Conservation (phyloP, 1,140 invertebrate species). For the Philopotamus ludificatus region DNA sequence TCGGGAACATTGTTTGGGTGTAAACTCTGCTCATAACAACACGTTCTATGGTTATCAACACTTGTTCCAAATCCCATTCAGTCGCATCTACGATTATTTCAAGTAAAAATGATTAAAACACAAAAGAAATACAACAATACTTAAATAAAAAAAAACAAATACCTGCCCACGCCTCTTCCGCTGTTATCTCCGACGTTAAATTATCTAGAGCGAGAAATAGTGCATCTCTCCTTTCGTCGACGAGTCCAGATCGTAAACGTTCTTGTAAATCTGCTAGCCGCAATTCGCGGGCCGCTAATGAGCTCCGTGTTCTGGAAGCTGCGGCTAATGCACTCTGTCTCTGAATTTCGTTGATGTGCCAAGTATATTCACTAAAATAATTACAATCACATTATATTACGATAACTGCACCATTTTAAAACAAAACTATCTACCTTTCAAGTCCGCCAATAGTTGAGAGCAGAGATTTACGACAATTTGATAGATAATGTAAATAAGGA, state of each 20-base stretch:
- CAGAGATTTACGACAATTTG: conserved; percentile 68
- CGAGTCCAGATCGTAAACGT: conserved; percentile 46
- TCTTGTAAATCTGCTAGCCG: conserved; percentile 44
- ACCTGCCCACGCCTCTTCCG: conserved; percentile 54
- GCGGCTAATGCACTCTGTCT: conserved; percentile 39
- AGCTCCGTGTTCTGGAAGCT: conserved; percentile 47
- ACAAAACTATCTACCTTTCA: conserved; percentile 56
- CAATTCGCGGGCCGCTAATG: conserved; percentile 49
- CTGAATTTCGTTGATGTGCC: conserved; percentile 31
- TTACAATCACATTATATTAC: not conserved
- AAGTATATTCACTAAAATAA: conserved; percentile 27
- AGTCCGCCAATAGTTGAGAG: conserved; percentile 65
- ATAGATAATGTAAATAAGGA: conserved; percentile 73
- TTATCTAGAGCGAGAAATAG: conserved; percentile 50
- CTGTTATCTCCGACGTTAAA: conserved; percentile 49
- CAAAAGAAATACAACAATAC: not conserved
- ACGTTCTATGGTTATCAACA: conserved; percentile 73
- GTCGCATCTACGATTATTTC: no score
- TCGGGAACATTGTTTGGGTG: conserved; percentile 91
- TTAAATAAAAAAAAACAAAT: conserved; percentile 15
- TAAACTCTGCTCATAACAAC: conserved; percentile 88
- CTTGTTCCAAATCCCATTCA: conserved; percentile 67
- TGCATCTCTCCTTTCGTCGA: conserved; percentile 52
- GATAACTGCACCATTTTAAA: not conserved
- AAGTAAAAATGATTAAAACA: conserved; percentile 7